Conservation (phyloP, 2,113 vertebrate genomes). For the Gallinago undulata region DNA sequence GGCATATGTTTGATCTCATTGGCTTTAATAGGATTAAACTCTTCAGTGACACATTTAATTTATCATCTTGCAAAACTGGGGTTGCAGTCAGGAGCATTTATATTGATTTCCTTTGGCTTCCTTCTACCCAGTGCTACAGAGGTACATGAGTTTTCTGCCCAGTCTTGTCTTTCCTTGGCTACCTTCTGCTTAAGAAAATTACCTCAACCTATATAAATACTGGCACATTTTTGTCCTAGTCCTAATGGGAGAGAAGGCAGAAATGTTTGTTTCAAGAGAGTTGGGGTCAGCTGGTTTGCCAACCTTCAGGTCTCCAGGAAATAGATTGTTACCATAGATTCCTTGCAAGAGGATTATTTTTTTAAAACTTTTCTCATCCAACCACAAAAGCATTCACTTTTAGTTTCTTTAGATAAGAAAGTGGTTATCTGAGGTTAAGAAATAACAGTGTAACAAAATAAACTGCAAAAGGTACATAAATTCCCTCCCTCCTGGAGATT, state of each 20-base stretch:
- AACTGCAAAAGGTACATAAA: not conserved
- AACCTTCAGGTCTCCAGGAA: slow-evolving; percentile 6
- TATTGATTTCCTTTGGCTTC: not conserved
- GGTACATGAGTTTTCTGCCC: not conserved
- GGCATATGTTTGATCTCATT: not conserved
- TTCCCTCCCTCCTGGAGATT: not conserved
- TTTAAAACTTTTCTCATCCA: not conserved
- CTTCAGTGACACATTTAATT: not conserved
- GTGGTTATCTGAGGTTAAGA: not conserved
- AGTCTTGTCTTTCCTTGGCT: not conserved
- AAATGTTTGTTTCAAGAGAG: not conserved
- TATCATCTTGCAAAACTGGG: not conserved
- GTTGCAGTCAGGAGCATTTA: not conserved
- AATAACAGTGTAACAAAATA: not conserved
- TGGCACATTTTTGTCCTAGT: not conserved
- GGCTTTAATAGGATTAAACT: not conserved
- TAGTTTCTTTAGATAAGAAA: not conserved
- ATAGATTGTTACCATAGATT: not conserved
- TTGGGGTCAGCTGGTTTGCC: not conserved
- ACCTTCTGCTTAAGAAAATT: not conserved
- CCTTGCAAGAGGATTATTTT: not conserved
- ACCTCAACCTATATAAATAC: not conserved
- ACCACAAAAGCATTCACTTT: not conserved
- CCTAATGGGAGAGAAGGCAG: not conserved
- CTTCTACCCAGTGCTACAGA: not conserved